These are phyloP conservation scores for Hemibagrus guttatus DNA, from an alignment of 2,797 vertebrate species.

Conservation along the genomic window DNA sequence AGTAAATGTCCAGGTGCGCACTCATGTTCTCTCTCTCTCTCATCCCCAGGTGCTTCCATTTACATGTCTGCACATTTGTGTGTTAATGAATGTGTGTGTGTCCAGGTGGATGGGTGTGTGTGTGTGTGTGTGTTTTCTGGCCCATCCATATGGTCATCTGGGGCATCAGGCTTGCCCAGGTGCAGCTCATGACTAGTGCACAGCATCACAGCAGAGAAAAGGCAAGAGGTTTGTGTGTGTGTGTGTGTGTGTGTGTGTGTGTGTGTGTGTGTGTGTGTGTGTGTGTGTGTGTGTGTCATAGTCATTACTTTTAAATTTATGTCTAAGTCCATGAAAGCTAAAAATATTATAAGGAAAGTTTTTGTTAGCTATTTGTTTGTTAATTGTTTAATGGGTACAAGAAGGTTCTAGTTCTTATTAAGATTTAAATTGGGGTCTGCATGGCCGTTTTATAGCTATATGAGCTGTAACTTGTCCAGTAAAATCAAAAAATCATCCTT, in stretches of 20 bases:
- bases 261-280: slow-evolving; percentile 24
- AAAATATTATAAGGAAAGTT: neutral
- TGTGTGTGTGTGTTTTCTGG: slow-evolving; percentile 53
- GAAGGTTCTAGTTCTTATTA: neutral
- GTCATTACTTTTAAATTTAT: neutral
- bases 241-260: slow-evolving; percentile 14
- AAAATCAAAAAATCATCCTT: neutral
- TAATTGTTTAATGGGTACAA: neutral
- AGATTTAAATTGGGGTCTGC: neutral
- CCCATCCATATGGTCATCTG: slow-evolving; percentile 58
- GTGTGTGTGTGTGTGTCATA: neutral
- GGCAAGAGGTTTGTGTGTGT: neutral
- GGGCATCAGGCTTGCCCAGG: slow-evolving; percentile 53
- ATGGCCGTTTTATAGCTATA: neutral
- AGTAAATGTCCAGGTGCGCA: slow-evolving; percentile 51
- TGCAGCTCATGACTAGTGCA: slow-evolving; percentile 39
- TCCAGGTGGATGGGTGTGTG: slow-evolving; percentile 50
- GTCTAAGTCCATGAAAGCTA: neutral
- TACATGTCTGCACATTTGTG: slow-evolving; percentile 33
- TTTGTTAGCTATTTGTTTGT: neutral
- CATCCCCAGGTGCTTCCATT: slow-evolving; percentile 49
- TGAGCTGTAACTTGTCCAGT: neutral
- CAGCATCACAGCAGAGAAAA: slow-evolving; percentile 8
- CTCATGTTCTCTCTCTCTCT: neutral
- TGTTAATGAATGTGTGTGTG: slow-evolving; percentile 38